Evolutionary conservation across 2,888 invertebrate genomes (phyloP), one percentile per base, ranked within the genome.

Genomic region (Ceraclea dissimilis): DNA sequence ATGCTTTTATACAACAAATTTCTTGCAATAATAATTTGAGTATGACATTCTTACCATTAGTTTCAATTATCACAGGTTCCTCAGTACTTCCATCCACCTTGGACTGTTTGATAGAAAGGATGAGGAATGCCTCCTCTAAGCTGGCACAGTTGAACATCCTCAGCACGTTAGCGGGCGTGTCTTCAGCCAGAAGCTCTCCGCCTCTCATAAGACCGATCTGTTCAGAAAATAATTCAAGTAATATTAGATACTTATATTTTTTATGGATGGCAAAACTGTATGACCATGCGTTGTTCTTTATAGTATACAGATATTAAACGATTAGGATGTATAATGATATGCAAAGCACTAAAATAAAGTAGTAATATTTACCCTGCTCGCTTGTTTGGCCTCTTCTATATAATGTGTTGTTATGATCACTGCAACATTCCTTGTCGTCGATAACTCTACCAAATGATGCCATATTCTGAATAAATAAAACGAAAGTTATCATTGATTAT

Each of bases 391-490:
- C 74, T 95, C 95, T 69, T 95, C 95, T 58, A 95, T 93, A 67
- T 95, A 95, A 74, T 95, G 95, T 13, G 95, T 95, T 1, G 95
- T 95, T 56, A 95, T 92, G 57, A 95, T 86, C 52, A 95, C 87
- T 6, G 94, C 88, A 58, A 85, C 83, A 31, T 86, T 84, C 47
- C 81, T 79, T 63, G 79, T 79, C 60, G 80, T 74, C 0, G 92
- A 84, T 54, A 90, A 76, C 59, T 86, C 83, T 2, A 86, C 79
- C 54, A 95, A 75, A 71, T 90, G 87, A 60, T 88, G 82, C 95
- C 95, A 95, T 66, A 95, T 94, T 67, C 93, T 93, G 70, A 49
- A 74, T 69, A 57, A 64, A 62, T 58, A 16, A 63, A 64, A 57
- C 6, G 11, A 31, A 31, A 31, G 11, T 31, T 11, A 31, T n/a